Conservation (phyloP, 2,113 vertebrate species). For the Trichechus manatus region DNA sequence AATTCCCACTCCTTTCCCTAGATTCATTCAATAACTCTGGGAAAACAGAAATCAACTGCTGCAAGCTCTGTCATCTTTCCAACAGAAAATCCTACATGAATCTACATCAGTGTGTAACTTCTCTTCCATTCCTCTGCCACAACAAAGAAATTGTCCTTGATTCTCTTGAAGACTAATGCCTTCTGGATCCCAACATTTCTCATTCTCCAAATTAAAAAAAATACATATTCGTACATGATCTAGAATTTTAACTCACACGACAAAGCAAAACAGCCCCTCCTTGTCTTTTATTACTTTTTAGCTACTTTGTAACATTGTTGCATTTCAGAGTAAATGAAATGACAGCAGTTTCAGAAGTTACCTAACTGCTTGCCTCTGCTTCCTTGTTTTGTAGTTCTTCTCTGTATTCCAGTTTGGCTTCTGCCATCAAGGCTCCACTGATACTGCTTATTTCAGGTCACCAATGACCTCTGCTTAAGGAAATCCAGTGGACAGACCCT, state of each 20-base stretch:
- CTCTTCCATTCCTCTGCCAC: neutral
- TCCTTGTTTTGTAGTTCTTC: neutral
- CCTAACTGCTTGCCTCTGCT: neutral
- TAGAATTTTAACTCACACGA: slow-evolving; percentile 15
- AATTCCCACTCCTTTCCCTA: neutral
- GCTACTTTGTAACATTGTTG: neutral
- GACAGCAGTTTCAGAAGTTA: neutral
- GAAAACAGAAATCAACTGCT: neutral
- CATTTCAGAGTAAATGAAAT: neutral
- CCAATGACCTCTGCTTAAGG: neutral
- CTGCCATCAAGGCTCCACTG: neutral
- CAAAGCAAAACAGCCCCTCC: neutral
- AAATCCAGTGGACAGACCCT: neutral
- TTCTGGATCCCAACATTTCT: neutral
- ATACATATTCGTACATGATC: neutral
- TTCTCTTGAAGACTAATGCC: neutral
- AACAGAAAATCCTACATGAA: neutral
- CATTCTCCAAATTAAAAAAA: neutral
- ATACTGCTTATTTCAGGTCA: neutral
- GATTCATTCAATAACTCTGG: neutral
- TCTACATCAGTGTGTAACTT: neutral
- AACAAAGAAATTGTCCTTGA: neutral
- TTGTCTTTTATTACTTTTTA: neutral
- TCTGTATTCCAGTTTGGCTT: neutral
- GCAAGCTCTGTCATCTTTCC: neutral